These are phyloP conservation scores for Conus ventricosus DNA, from an alignment of 1,140 invertebrate genomes.

Conservation along the genomic window DNA sequence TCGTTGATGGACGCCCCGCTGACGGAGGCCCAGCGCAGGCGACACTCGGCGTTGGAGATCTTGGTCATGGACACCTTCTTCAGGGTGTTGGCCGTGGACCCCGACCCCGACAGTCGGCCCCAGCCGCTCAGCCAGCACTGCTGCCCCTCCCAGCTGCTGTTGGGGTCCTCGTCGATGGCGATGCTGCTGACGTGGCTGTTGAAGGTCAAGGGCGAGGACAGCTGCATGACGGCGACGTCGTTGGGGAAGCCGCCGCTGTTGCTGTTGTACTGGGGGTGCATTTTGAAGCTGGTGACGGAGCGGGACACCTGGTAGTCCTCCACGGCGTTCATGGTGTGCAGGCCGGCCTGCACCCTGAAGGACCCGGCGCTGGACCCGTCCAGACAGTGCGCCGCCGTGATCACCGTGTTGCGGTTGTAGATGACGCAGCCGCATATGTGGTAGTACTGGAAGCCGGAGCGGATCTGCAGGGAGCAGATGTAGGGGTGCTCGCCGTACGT, in stretches of 20 bases:
- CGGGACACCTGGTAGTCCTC: background rate
- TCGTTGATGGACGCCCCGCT: conserved; percentile 38
- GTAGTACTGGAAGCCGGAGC: background rate
- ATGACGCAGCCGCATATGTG: conserved; percentile 38
- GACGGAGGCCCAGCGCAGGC: conserved; percentile 31
- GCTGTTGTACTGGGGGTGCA: conserved; percentile 42
- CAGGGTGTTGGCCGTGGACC: conserved; percentile 33
- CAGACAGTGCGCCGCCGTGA: conserved; percentile 39
- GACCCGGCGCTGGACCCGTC: background rate
- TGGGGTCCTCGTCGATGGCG: conserved; percentile 24
- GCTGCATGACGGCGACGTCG: conserved; percentile 43
- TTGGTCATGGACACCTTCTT: conserved; percentile 44
- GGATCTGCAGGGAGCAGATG: conserved; percentile 35
- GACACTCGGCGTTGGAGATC: conserved; percentile 50
- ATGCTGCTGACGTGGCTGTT: conserved; percentile 21
- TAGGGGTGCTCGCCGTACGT: conserved; percentile 31
- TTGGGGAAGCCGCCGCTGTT: conserved; percentile 46
- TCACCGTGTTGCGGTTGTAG: background rate
- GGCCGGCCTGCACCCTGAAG: background rate
- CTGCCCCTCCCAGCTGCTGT: conserved; percentile 22
- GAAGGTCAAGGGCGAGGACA: conserved; percentile 22
- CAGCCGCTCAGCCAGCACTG: conserved; percentile 34
- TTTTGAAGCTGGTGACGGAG: background rate
- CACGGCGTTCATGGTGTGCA: background rate
- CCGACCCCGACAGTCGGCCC: conserved; percentile 35